phyloP scores from a whole-genome alignment of 2,888 invertebrate species.

The Xylocampa areola region DNA sequence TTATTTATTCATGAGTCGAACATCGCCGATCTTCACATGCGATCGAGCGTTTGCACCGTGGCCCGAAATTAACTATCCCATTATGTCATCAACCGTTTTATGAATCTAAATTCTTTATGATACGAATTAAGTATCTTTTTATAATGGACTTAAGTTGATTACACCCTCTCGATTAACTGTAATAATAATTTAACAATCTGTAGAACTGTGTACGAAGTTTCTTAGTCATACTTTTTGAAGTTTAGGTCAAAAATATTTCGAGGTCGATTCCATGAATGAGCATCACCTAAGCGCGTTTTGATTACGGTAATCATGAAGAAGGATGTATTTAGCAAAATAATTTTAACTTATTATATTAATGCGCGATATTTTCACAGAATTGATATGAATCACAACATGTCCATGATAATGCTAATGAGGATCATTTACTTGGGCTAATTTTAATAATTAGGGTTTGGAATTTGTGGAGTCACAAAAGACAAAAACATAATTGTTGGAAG shows the following conservation, averaged over 20 bases:
- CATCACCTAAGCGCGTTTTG: slow-evolving; percentile 56
- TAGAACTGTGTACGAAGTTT: slow-evolving; percentile 49
- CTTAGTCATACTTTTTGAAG: slow-evolving; percentile 44
- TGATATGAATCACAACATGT: slow-evolving; percentile 52
- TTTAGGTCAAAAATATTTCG: slow-evolving; percentile 29
- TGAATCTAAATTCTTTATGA: slow-evolving; percentile 85
- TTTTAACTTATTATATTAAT: slow-evolving; percentile 51
- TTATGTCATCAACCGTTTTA: slow-evolving; percentile 89
- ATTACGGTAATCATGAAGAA: slow-evolving; percentile 50
- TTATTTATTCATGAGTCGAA: slow-evolving; percentile 87
- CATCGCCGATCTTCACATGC: slow-evolving; percentile 79
- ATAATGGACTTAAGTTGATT: slow-evolving; percentile 81
- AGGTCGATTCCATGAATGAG: slow-evolving; percentile 39
- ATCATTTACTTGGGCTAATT: slow-evolving; percentile 42
- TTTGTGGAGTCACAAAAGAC: slow-evolving; percentile 21
- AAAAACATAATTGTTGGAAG: slow-evolving; percentile 34
- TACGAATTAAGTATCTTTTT: slow-evolving; percentile 82
- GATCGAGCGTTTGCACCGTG: slow-evolving; percentile 76
- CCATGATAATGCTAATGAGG: slow-evolving; percentile 43
- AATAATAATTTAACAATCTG: slow-evolving; percentile 80
- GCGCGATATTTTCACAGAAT: slow-evolving; percentile 47
- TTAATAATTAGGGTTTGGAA: slow-evolving; percentile 46
- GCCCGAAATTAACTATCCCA: slow-evolving; percentile 84
- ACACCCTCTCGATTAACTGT: slow-evolving; percentile 80
- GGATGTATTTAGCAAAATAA: slow-evolving; percentile 53